These are phyloP conservation scores for Cheilosia pagana DNA, from an alignment of 2,888 invertebrate genomes.

Conservation along the genomic window DNA sequence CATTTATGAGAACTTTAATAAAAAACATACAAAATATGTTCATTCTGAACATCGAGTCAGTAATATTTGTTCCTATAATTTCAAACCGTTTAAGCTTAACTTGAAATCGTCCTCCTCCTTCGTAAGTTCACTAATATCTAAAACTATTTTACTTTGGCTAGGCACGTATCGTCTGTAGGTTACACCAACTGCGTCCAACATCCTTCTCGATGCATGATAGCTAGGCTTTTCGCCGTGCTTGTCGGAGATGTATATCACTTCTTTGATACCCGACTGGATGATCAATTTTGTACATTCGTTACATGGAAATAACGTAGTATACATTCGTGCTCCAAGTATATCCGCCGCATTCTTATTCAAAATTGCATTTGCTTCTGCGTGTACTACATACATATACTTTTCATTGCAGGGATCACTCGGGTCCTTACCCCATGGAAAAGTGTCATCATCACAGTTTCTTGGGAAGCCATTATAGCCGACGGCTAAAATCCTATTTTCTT, in stretches of 20 bases:
- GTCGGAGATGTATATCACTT: slow-evolving; percentile 92
- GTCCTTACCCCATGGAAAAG: slow-evolving; percentile 94
- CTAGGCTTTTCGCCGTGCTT: slow-evolving; percentile 88
- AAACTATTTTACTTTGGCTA: slow-evolving; percentile 86
- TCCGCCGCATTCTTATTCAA: slow-evolving; percentile 93
- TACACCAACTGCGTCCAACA: slow-evolving; percentile 92
- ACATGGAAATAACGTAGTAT: slow-evolving; percentile 96
- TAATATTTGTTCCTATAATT: not conserved
- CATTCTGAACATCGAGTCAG: not conserved
- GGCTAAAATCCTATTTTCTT: slow-evolving; percentile 93
- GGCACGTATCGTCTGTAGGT: slow-evolving; percentile 88
- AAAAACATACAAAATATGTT: too few relatives aligned
- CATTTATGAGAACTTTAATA: too few relatives aligned
- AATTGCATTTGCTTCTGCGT: slow-evolving; percentile 99
- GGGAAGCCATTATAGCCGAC: slow-evolving; percentile 99
- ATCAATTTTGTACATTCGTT: slow-evolving; percentile 99
- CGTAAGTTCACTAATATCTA: slow-evolving; percentile 85
- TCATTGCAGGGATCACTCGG: slow-evolving; percentile 86
- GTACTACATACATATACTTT: slow-evolving; percentile 96
- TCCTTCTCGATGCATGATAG: slow-evolving; percentile 90
- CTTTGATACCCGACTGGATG: slow-evolving; percentile 94
- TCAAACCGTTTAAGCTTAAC: not conserved
- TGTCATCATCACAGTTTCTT: slow-evolving; percentile 92
- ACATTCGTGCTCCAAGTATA: slow-evolving; percentile 92
- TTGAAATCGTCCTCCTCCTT: slow-evolving; percentile 77